Percentiles rank a stretch among this genome's conserved stretches.
Conservation (phyloP, 2,113 vertebrate species). For the Okapia johnstoni region DNA sequence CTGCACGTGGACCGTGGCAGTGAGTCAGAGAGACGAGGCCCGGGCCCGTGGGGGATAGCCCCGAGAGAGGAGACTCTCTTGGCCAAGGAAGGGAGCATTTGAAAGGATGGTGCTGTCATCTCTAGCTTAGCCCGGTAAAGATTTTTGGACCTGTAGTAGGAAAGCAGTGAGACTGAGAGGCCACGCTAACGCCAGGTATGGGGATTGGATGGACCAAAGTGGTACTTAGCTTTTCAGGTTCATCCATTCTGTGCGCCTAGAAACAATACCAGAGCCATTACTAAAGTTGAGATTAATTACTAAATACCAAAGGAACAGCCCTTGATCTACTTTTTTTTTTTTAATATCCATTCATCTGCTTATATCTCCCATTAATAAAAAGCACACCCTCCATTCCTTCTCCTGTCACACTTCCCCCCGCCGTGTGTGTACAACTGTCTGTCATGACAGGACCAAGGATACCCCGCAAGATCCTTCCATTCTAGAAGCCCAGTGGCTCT, state of each 20-base stretch:
- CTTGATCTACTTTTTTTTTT: not conserved
- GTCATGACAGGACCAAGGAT: not conserved
- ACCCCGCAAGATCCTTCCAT: not conserved
- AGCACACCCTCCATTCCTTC: not conserved
- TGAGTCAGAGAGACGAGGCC: slow-evolving; percentile 17
- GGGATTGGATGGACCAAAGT: not conserved
- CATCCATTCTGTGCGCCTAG: not conserved
- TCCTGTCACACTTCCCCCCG: not conserved
- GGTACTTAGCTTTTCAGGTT: not conserved
- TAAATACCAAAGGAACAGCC: not conserved
- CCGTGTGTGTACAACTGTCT: not conserved
- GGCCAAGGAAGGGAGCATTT: slow-evolving; percentile 10
- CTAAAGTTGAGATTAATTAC: not conserved
- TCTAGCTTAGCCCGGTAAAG: not conserved
- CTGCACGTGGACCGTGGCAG: not conserved
- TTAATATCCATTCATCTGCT: not conserved
- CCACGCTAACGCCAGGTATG: not conserved
- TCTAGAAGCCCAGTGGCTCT: not conserved
- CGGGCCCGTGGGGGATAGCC: not conserved
- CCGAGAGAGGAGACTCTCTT: not conserved
- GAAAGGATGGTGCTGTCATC: not conserved
- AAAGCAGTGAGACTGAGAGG: not conserved
- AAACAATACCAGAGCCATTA: not conserved
- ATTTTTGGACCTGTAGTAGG: not conserved
- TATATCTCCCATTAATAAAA: not conserved